phyloP scores from a whole-genome alignment of 2,888 invertebrate genomes.

The Cataglyphis albicans region DNA sequence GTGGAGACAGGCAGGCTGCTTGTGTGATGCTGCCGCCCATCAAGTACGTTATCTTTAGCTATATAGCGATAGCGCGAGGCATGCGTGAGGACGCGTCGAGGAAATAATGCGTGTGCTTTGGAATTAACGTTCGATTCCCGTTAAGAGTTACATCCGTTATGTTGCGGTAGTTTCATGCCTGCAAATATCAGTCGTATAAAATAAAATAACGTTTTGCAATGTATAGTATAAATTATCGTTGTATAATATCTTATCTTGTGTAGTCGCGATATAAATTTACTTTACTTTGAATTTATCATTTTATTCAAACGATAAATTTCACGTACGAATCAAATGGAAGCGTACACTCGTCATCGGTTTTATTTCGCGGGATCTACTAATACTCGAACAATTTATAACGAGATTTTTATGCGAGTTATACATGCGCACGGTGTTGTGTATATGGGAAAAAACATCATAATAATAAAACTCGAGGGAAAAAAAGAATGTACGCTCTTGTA shows the following conservation, averaged over 20 bases:
- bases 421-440: neutral
- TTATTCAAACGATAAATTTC: constrained; percentile 17
- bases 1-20: constrained; percentile 25
- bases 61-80: constrained; percentile 11
- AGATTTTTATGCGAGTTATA: constrained; percentile 29
- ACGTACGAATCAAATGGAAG: constrained; percentile 6
- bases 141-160: constrained; percentile 48
- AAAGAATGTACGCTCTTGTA: neutral
- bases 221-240: neutral
- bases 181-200: constrained; percentile 24
- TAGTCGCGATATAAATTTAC: constrained; percentile 13
- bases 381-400: constrained; percentile 46
- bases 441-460: constrained; percentile 24
- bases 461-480: constrained; percentile 6
- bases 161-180: constrained; percentile 28
- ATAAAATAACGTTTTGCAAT: constrained; percentile 3
- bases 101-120: constrained; percentile 35
- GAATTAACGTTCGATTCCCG: constrained; percentile 40
- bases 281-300: constrained; percentile 29
- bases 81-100: constrained; percentile 3
- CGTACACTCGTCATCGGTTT: constrained; percentile 25
- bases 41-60: constrained; percentile 45
- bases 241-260: constrained; percentile 22
- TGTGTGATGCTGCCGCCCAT: constrained; percentile 21
- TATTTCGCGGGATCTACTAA: constrained; percentile 41